A percentile compares a stretch with the other conserved stretches of the same genome.
These are phyloP conservation scores for Sebastes oblongus DNA, from an alignment of 2,797 vertebrate genomes.

Conservation along the genomic window DNA sequence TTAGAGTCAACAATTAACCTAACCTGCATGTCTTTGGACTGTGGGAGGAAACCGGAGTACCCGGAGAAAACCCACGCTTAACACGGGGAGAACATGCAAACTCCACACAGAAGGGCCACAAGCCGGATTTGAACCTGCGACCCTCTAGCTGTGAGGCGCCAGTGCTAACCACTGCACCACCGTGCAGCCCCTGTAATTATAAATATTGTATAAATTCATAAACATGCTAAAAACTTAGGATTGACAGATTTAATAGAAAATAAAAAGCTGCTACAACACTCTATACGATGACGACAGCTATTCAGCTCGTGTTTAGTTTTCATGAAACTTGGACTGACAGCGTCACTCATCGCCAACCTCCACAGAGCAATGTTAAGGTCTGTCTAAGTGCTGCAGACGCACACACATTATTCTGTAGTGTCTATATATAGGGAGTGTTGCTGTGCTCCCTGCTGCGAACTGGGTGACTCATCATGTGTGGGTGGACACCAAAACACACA, in stretches of 20 bases:
- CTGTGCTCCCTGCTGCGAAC: constrained; percentile 60
- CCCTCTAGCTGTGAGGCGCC: too few species aligned
- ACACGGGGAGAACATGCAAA: too few species aligned
- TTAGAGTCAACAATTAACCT: too few species aligned
- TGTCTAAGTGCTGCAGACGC: constrained; percentile 5
- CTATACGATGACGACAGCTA: neutral
- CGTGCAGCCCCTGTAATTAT: neutral
- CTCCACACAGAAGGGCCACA: too few species aligned
- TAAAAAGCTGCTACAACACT: neutral
- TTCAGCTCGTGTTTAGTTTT: neutral
- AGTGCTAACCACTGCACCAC: too few species aligned
- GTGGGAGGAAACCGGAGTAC: too few species aligned
- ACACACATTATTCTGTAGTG: constrained; percentile 14
- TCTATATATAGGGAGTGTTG: constrained; percentile 69
- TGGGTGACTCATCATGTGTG: constrained; percentile 74
- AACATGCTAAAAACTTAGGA: neutral
- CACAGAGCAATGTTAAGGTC: neutral
- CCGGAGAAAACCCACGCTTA: too few species aligned
- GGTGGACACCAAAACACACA: constrained; percentile 62
- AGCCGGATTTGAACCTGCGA: too few species aligned
- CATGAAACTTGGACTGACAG: constrained; percentile 9
- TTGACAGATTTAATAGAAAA: neutral
- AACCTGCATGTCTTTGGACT: too few species aligned
- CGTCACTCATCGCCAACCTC: constrained; percentile 10
- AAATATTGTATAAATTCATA: constrained; percentile 20